Evolutionary conservation across 2,888 invertebrate genomes (phyloP).

Genomic region (Trichogramma evanescens): DNA sequence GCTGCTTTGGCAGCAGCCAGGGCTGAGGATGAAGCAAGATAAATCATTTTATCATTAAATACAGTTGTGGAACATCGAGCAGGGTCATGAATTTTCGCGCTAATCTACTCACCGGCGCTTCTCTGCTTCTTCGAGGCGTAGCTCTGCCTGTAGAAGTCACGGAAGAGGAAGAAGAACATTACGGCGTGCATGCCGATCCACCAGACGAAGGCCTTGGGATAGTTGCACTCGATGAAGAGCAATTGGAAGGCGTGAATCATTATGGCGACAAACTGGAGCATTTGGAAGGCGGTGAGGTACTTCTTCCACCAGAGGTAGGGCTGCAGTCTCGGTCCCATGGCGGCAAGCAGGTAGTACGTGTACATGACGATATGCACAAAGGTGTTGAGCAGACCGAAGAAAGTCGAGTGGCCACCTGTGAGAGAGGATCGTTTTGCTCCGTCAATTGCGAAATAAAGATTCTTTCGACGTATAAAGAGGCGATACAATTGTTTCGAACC

Average conservation of each 20-base stretch:
- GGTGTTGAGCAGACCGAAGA: constrained; percentile 89
- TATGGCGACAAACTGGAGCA: constrained; percentile 84
- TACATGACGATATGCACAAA: constrained; percentile 98
- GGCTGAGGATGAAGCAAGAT: not conserved
- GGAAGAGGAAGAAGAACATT: constrained; percentile 93
- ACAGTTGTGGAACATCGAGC: too few species aligned
- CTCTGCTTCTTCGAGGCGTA: constrained; percentile 48
- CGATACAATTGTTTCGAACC: too few species aligned
- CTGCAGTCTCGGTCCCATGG: constrained; percentile 79
- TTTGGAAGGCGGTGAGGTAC: constrained; percentile 85
- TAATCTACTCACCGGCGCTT: constrained; percentile 14
- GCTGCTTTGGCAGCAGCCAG: not conserved
- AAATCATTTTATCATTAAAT: too few species aligned
- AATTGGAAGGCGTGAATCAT: constrained; percentile 91
- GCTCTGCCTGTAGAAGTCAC: constrained; percentile 84
- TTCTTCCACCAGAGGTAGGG: constrained; percentile 94
- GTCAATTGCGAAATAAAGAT: too few species aligned
- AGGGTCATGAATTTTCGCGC: too few species aligned
- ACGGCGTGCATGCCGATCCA: constrained; percentile 94
- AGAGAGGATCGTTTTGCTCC: constrained; percentile 9
- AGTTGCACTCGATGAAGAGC: constrained; percentile 84
- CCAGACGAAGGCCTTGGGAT: constrained; percentile 89
- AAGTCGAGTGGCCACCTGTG: constrained; percentile 87
- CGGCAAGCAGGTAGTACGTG: constrained; percentile 84
- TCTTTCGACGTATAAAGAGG: too few species aligned